These are phyloP conservation scores for Taphrorychus bicolor DNA, from an alignment of 2,888 invertebrate species.

Conservation along the genomic window DNA sequence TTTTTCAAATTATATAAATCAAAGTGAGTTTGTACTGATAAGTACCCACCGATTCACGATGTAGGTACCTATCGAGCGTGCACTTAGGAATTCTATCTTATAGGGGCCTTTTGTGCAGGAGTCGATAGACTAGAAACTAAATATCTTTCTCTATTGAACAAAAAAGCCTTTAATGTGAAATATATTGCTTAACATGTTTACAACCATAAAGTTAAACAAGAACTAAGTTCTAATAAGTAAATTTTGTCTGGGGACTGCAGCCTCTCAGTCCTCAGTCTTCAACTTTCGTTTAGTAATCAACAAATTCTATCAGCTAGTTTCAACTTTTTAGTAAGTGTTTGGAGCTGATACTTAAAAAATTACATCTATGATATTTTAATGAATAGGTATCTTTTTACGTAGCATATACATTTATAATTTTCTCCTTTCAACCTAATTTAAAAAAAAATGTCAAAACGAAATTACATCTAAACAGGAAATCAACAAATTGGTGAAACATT, in stretches of 20 bases:
- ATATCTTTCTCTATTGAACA: neutral
- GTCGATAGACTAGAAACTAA: neutral
- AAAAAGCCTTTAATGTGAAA: neutral
- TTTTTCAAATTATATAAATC: too few species aligned
- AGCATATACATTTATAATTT: neutral
- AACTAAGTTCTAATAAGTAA: neutral
- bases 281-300: too few species aligned
- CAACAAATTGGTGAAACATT: neutral
- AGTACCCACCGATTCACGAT: too few species aligned
- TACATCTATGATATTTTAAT: neutral
- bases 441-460: neutral
- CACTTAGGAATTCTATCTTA: too few species aligned
- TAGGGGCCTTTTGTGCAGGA: too few species aligned
- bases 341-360: neutral
- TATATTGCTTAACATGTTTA: neutral
- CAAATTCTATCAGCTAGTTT: too few species aligned
- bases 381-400: neutral
- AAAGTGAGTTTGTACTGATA: too few species aligned
- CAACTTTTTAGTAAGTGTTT: too few species aligned
- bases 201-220: neutral
- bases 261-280: neutral
- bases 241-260: neutral
- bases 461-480: conserved; percentile 8
- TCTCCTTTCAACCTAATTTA: too few species aligned
- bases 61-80: too few species aligned